Conservation (phyloP, 1,140 invertebrate species). For the Drepana arcuata region DNA sequence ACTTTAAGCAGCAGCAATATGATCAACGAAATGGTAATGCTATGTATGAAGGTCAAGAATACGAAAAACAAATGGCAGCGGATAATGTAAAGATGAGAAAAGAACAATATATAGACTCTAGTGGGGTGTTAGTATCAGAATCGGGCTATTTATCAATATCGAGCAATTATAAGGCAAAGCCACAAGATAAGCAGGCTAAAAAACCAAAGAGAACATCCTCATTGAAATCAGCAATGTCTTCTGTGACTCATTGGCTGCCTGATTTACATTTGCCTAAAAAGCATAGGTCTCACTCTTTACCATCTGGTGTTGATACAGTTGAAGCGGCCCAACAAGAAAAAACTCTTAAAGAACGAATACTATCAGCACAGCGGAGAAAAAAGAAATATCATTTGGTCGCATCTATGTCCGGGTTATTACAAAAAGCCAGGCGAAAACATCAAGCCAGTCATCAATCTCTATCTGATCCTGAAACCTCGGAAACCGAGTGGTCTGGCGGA, state of each 20-base stretch:
- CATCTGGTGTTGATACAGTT: conserved; percentile 77
- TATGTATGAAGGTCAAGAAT: conserved; percentile 62
- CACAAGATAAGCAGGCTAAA: conserved; percentile 75
- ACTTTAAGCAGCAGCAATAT: conserved; percentile 69
- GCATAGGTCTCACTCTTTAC: conserved; percentile 85
- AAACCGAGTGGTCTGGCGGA: conserved; percentile 81
- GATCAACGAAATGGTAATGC: conserved; percentile 64
- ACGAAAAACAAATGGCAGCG: conserved; percentile 47
- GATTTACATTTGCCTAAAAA: conserved; percentile 85
- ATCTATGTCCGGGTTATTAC: conserved; percentile 84
- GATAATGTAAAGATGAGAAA: conserved; percentile 48
- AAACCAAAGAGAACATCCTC: conserved; percentile 82
- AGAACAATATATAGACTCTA: conserved; percentile 67
- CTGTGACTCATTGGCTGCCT: conserved; percentile 85
- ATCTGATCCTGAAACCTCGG: conserved; percentile 85
- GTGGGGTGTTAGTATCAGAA: conserved; percentile 82
- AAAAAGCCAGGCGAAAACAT: conserved; percentile 82
- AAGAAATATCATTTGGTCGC: conserved; percentile 85
- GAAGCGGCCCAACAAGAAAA: conserved; percentile 63
- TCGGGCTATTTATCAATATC: conserved; percentile 87
- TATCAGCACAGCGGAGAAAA: conserved; percentile 75
- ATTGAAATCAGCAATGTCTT: conserved; percentile 85
- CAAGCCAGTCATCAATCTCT: conserved; percentile 74
- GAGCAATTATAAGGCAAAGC: conserved; percentile 74
- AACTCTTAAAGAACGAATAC: conserved; percentile 59